Base-by-base conservation (phyloP, 2,113 vertebrate species). In the Maccullochella peelii region DNA sequence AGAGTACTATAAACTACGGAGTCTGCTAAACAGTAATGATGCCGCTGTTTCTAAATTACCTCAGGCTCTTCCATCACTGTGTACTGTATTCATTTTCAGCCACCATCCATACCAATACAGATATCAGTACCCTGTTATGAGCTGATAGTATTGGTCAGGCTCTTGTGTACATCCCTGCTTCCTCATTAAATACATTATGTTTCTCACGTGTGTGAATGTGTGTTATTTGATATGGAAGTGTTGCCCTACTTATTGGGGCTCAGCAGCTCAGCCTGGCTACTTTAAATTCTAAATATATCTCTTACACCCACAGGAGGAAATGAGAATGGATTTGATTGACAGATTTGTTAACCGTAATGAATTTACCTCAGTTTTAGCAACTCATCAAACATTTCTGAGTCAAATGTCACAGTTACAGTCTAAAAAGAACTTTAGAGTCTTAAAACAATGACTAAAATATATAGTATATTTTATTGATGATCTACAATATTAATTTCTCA, bases 271-370 rank as follows among this genome's bases (percentile, higher is more conserved):
- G 78, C 21, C 16, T 36, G 72, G 79, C 55, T 58, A 55, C 81
- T 80, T 80, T 33, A 65, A 74, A 72, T 38, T 90, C 69, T 66
- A 87, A 88, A 80, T 85, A 76, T 82, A 61, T 86, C 40, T 82
- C 62, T 69, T 27, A 71, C 68, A 55, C 67, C 42, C 63, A 33
- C 62, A 38, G 30, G 25, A 50, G 33, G 12, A 80, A 71, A 18
- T 23, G 3, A 69, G 44, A 38, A 15, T 66, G 44, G 57, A 65
- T 73, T 67, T 76, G 69, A 87, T 20, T 81, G 84, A 85, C 83
- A 50, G 74, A 66, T 52, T 54, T 68, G 50, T 71, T 65, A 54
- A 30, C 40, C 38, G 68, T 57, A 81, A 67, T 55, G 68, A 72
- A 79, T 79, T 50, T 59, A 73, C 72, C 66, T 59, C 44, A 8